Base-by-base conservation (phyloP, 1,140 invertebrate species). In the Neodiprion lecontei region DNA sequence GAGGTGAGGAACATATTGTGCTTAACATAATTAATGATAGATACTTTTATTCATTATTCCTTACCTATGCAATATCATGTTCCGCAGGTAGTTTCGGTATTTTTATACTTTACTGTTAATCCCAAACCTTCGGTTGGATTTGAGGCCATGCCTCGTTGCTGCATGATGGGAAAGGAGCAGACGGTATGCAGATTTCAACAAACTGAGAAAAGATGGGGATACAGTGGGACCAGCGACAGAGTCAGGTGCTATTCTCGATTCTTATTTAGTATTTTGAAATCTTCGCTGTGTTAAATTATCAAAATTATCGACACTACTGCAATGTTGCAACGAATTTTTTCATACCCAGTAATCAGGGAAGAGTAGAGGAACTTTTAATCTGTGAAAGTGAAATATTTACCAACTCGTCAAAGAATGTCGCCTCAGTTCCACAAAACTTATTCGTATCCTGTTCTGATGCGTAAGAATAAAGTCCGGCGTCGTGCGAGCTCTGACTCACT, bases 171-270 rank as follows among this genome's bases (percentile, higher is more conserved):
- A 1, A 95, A 96, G 81, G 95, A 97, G 82, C 90, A 95, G 78
- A 93, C 93, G 12, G 94, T 96, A 7, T 94, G 91, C 75, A 90
- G 96, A 77, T 97, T 97, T 87, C 92, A 93, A 70, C 92, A 95
- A 82, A 94, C 94, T 7, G 95, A 96, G 82, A 92, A 90, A 70
- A 89, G 95, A 77, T 97, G 96, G 96, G 96, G 96, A 1, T 97
- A 97, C 82, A 95, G 92, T 87, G 96, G 96, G 4, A 95, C 94
- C 0, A 94, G 93, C 76, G 96, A 97, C 87, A 88, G 95, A 80
- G 96, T 97, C 71, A 91, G 93, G 93, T 94, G 85, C 83, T 72
- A 68, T 75, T 10, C 50, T 69, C 23, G 72, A 40, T 61, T 74
- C 50, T 78, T 65, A 53, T 70, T 65, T 65, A 1, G 4, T 65